Evolutionary conservation across 1,140 invertebrate species (phyloP).

Genomic region (Colletes latitarsis): DNA sequence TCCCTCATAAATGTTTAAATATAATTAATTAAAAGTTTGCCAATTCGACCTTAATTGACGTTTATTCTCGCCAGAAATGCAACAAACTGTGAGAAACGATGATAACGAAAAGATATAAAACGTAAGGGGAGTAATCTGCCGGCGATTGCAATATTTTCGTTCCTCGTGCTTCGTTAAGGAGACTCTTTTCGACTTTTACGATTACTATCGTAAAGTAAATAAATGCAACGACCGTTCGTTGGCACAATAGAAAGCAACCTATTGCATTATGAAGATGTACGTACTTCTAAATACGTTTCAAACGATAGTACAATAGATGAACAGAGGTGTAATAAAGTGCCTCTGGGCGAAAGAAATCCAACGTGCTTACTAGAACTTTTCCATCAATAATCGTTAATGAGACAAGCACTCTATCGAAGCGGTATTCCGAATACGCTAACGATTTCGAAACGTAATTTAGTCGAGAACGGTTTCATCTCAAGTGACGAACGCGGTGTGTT

Average conservation of each 20-base stretch:
- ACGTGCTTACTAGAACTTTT: background rate
- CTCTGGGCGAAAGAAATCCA: background rate
- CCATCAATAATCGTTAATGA: constrained; percentile 57
- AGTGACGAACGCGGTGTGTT: constrained; percentile 32
- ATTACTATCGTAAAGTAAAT: too few species aligned
- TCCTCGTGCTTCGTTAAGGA: too few species aligned
- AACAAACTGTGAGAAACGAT: too few species aligned
- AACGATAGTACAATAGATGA: background rate
- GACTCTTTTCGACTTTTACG: too few species aligned
- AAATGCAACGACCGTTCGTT: too few species aligned
- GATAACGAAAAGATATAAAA: too few species aligned
- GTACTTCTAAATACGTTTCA: background rate
- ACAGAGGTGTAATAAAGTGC: background rate
- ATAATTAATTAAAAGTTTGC: too few species aligned
- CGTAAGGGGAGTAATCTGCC: too few species aligned
- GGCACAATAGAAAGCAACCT: background rate
- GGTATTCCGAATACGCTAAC: constrained; percentile 22
- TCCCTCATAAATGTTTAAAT: too few species aligned
- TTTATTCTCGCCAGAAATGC: too few species aligned
- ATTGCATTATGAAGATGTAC: constrained; percentile 11
- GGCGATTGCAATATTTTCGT: too few species aligned
- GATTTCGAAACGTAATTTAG: constrained; percentile 43
- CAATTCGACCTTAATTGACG: too few species aligned
- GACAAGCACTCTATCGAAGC: constrained; percentile 17
- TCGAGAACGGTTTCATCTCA: constrained; percentile 24